Percentiles rank a stretch among this genome's conserved stretches.
These are phyloP conservation scores for Theristicus caerulescens DNA, from an alignment of 2,113 vertebrate species.

Conservation along the genomic window DNA sequence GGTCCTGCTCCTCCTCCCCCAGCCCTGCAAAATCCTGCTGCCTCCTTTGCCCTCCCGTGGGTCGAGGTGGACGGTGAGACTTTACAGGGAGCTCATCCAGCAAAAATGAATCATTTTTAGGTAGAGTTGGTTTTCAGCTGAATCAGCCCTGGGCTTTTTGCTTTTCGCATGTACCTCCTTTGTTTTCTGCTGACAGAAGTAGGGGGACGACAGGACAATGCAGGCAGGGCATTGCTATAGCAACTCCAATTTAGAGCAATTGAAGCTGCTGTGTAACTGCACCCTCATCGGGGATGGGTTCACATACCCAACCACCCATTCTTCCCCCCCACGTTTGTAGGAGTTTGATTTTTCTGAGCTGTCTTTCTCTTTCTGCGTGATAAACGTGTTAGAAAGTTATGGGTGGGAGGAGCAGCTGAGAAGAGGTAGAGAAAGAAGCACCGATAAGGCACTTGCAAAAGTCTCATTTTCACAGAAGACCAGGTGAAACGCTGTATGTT, in stretches of 20 bases:
- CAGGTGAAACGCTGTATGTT: background rate
- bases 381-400: background rate
- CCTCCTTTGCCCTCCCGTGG: background rate
- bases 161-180: background rate
- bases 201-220: background rate
- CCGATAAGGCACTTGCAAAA: background rate
- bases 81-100: background rate
- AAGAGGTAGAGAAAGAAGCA: background rate
- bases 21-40: background rate
- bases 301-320: background rate
- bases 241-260: background rate
- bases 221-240: slow-evolving; percentile 5
- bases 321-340: background rate
- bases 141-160: background rate
- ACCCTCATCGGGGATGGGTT: background rate
- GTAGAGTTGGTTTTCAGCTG: background rate
- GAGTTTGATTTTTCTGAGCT: slow-evolving; percentile 43
- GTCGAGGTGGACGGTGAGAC: fast-evolving
- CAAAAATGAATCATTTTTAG: background rate
- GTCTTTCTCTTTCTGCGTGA: background rate
- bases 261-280: background rate
- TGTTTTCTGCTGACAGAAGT: background rate
- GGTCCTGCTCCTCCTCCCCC: background rate
- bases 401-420: slow-evolving; percentile 8
- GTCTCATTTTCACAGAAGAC: background rate